phyloP scores from a whole-genome alignment of 2,797 vertebrate genomes.

The Peromyscus attwateri region DNA sequence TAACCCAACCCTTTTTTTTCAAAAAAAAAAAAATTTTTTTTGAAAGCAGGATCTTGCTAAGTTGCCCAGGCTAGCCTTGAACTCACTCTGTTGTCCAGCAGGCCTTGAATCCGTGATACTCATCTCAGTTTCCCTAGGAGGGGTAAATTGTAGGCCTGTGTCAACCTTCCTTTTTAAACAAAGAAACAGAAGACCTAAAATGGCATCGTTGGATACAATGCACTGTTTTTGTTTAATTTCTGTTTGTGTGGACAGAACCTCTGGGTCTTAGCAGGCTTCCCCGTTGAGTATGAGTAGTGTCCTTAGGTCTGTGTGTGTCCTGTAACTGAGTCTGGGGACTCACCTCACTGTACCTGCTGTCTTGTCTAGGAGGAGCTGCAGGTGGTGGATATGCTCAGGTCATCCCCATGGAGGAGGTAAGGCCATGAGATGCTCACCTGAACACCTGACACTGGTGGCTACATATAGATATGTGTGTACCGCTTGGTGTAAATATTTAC shows the following conservation, averaged over 20 bases:
- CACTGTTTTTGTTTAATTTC: neutral
- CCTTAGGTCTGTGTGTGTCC: neutral
- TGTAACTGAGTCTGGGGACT: neutral
- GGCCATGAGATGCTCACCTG: neutral
- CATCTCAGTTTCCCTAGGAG: neutral
- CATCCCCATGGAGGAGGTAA: conserved; percentile 99
- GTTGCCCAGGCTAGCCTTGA: neutral
- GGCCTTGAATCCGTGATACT: too few species aligned
- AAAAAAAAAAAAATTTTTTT: neutral
- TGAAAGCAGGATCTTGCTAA: neutral
- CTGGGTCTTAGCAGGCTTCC: neutral
- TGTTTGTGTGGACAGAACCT: neutral
- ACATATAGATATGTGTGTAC: neutral
- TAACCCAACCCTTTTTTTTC: neutral
- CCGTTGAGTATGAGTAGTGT: neutral
- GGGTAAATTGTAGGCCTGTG: neutral
- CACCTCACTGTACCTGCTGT: conserved; percentile 43
- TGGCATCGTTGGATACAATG: neutral
- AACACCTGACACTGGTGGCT: neutral
- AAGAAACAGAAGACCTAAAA: neutral
- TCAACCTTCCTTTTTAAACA: neutral
- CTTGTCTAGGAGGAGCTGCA: conserved; percentile 94
- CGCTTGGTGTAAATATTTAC: neutral
- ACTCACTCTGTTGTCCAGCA: neutral
- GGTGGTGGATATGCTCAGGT: conserved; percentile 99